Conservation (phyloP, 1,140 invertebrate species). For the Heliconius congener region DNA sequence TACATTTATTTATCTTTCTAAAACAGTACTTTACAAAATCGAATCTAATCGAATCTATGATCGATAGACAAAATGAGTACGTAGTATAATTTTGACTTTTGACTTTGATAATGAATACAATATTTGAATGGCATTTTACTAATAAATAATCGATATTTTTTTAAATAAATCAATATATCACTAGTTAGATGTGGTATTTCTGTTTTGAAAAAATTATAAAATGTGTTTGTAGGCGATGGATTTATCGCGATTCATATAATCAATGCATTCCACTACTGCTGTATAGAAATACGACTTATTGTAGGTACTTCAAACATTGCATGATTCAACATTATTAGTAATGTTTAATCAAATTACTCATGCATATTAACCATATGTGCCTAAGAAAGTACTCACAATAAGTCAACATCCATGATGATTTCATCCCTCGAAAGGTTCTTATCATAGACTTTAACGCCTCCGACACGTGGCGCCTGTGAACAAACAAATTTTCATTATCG, state of each 20-base stretch:
- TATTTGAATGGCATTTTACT: no score
- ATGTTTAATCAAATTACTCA: slow-evolving; percentile 2
- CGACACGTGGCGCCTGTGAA: slow-evolving; percentile 93
- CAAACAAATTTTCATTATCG: slow-evolving; percentile 35
- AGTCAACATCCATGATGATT: slow-evolving; percentile 97
- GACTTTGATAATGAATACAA: no score
- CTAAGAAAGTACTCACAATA: slow-evolving; percentile 87
- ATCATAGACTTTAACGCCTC: slow-evolving; percentile 97
- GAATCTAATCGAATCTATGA: no score
- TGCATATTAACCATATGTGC: neutral
- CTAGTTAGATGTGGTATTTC: no score
- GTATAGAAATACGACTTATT: neutral
- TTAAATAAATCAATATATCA: no score
- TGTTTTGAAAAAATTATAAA: neutral
- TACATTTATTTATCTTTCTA: no score
- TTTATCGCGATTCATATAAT: neutral
- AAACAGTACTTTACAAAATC: no score
- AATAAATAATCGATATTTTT: no score
- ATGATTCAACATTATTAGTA: slow-evolving; percentile 1
- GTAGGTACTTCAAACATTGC: neutral
- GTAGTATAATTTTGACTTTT: no score
- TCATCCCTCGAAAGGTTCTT: slow-evolving; percentile 95
- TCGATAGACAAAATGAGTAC: no score
- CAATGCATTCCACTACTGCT: neutral
- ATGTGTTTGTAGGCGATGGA: neutral